Conservation (phyloP, 1,140 invertebrate genomes). For the Nasonia giraulti region DNA sequence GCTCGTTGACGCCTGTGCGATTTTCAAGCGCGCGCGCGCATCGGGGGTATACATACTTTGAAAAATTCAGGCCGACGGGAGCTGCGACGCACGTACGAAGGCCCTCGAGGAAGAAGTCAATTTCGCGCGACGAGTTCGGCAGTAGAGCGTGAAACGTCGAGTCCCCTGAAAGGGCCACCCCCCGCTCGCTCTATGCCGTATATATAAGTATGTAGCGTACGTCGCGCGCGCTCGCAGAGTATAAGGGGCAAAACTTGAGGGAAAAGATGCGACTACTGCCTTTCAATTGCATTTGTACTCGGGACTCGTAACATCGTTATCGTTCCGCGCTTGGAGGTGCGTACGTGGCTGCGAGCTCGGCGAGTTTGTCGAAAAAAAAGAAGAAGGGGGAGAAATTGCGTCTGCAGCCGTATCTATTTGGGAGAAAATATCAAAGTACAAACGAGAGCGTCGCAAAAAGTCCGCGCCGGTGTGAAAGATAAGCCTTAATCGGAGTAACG, state of each 20-base stretch:
- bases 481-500: slow-evolving; percentile 49
- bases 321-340: neutral
- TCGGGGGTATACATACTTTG: neutral
- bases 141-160: slow-evolving; percentile 64
- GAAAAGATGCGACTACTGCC: slow-evolving; percentile 11
- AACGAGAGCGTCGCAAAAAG: slow-evolving; percentile 11
- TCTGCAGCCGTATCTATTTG: neutral
- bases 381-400: neutral
- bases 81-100: slow-evolving; percentile 23
- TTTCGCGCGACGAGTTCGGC: slow-evolving; percentile 60
- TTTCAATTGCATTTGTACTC: slow-evolving; percentile 48
- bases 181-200: neutral
- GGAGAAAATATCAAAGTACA: neutral
- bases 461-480: neutral
- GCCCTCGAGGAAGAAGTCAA: slow-evolving; percentile 57
- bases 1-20: neutral
- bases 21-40: neutral
- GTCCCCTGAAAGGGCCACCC: neutral
- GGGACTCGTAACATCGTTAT: slow-evolving; percentile 37
- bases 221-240: neutral
- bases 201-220: neutral
- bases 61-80: slow-evolving; percentile 54
- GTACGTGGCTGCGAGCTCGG: neutral
- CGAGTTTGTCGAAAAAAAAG: neutral
- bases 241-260: slow-evolving; percentile 15